These are phyloP conservation scores for Athalia rosae DNA, from an alignment of 2,888 invertebrate genomes.

Conservation along the genomic window DNA sequence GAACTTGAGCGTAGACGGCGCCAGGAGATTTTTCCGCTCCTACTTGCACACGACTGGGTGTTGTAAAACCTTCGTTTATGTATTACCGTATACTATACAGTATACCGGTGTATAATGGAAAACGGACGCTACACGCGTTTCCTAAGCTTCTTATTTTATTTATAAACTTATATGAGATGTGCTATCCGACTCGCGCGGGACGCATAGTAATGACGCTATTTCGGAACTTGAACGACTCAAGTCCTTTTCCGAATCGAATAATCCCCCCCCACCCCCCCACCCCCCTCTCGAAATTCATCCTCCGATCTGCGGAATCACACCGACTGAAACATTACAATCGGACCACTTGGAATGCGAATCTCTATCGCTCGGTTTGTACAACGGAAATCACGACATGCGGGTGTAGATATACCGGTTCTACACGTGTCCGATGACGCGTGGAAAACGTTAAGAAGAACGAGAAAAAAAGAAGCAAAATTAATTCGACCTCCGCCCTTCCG, in stretches of 20 bases:
- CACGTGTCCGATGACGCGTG: background rate
- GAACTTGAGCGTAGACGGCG: slow-evolving; percentile 24
- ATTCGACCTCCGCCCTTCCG: slow-evolving; percentile 18
- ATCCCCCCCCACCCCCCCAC: no score
- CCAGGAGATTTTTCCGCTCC: background rate
- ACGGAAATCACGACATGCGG: no score
- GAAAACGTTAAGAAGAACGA: background rate
- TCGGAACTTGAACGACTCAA: slow-evolving; percentile 29
- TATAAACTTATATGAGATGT: slow-evolving; percentile 37
- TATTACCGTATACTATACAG: no score
- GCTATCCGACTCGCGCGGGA: slow-evolving; percentile 49
- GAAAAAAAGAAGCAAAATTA: background rate
- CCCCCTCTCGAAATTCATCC: background rate
- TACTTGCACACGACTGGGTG: no score
- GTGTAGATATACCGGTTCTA: background rate
- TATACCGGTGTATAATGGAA: no score
- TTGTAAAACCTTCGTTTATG: no score
- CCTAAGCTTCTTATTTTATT: slow-evolving; percentile 11
- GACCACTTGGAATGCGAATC: background rate
- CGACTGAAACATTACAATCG: no score
- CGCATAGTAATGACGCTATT: slow-evolving; percentile 53
- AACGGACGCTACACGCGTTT: slow-evolving; percentile 28
- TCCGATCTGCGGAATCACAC: background rate
- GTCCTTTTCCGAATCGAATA: background rate
- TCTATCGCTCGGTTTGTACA: no score